These are phyloP conservation scores for Cheiracanthium punctorium DNA, from an alignment of 2,888 invertebrate species.

Conservation along the genomic window DNA sequence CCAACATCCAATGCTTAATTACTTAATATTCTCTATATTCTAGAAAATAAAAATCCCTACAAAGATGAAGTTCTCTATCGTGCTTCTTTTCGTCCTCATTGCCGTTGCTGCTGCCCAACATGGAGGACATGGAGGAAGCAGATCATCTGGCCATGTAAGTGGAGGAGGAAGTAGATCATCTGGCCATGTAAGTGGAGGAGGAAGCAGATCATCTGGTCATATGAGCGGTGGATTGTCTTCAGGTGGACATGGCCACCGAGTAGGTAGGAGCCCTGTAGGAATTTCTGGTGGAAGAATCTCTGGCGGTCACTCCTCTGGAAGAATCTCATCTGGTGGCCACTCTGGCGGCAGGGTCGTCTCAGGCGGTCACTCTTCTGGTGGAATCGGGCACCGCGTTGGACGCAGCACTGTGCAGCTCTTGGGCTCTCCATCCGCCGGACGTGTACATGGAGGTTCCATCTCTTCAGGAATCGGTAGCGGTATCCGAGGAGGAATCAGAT, in stretches of 20 bases:
- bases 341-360: background rate
- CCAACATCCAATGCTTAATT: too few species aligned
- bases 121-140: background rate
- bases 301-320: too few species aligned
- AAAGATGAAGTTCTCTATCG: background rate
- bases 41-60: background rate
- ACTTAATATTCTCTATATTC: background rate
- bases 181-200: background rate
- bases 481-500: too few species aligned
- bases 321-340: background rate
- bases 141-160: background rate
- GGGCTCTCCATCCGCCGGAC: background rate
- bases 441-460: background rate
- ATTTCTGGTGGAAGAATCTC: too few species aligned
- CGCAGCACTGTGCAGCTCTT: background rate
- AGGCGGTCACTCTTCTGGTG: background rate
- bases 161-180: background rate
- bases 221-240: background rate
- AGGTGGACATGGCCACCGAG: background rate
- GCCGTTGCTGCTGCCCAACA: background rate
- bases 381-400: background rate
- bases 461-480: too few species aligned
- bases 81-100: background rate
- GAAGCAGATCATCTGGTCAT: background rate
- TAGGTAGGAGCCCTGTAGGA: background rate